Evolutionary conservation across 1,140 invertebrate genomes (phyloP).

Genomic region (Nasonia vitripennis): DNA sequence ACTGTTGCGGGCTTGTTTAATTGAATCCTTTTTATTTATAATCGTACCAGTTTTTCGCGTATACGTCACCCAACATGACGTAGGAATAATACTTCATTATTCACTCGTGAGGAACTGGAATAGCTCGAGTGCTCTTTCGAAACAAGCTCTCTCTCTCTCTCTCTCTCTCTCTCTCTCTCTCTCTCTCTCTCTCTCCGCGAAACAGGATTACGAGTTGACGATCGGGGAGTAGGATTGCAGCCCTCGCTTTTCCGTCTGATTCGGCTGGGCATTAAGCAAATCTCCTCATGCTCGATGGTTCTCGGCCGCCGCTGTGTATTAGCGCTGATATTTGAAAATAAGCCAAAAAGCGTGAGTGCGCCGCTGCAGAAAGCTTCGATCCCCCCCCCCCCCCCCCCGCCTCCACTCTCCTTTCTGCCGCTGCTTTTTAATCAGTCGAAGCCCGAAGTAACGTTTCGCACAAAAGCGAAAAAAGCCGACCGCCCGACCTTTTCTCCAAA

Average conservation of each 20-base stretch:
- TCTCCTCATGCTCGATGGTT: conserved; percentile 14
- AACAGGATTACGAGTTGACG: too few species aligned
- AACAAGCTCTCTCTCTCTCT: too few species aligned
- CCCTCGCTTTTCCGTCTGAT: background rate
- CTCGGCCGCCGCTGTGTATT: background rate
- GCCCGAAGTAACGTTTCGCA: conserved; percentile 21
- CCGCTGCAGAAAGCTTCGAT: background rate
- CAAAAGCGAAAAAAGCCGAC: conserved; percentile 1
- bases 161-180: too few species aligned
- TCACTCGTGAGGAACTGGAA: background rate
- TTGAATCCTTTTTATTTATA: background rate
- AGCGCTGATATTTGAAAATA: conserved; percentile 33
- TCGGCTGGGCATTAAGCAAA: conserved; percentile 24
- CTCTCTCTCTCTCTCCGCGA: too few species aligned
- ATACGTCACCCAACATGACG: too few species aligned
- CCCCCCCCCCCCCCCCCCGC: too few species aligned
- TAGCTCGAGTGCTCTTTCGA: background rate
- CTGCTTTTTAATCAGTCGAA: conserved; percentile 27
- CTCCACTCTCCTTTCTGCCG: background rate
- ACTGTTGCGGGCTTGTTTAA: background rate
- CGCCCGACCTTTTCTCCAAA: conserved; percentile 6
- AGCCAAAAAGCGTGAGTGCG: conserved; percentile 4
- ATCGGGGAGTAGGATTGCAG: too few species aligned
- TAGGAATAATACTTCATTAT: too few species aligned
- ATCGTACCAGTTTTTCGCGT: too few species aligned